Percentiles rank a stretch among this genome's conserved stretches.
Conservation (phyloP, 2,113 vertebrate species). For the Psittacus erithacus region DNA sequence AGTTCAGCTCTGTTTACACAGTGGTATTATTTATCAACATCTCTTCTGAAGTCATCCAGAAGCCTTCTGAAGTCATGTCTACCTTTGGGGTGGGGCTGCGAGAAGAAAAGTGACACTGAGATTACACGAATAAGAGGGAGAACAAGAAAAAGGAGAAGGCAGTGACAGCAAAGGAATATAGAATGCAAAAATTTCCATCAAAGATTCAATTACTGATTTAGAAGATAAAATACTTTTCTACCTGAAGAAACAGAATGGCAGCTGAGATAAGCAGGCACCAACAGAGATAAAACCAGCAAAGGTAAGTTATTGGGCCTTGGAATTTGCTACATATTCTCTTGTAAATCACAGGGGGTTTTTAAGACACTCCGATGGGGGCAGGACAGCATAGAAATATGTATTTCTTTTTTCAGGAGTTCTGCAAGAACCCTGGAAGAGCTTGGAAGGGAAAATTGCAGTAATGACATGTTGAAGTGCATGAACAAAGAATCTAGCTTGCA, state of each 20-base stretch:
- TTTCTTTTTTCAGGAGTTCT: background rate
- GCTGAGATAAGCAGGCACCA: background rate
- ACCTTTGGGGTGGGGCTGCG: background rate
- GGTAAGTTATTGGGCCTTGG: background rate
- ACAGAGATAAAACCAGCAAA: background rate
- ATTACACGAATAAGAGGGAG: background rate
- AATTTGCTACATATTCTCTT: background rate
- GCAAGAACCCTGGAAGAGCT: background rate
- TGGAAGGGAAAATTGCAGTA: background rate
- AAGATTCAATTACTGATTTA: background rate
- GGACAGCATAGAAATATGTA: background rate
- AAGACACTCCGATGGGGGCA: background rate
- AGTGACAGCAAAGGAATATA: background rate
- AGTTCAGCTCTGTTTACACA: conserved; percentile 1
- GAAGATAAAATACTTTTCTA: background rate
- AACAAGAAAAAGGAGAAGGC: background rate
- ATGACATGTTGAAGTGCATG: background rate
- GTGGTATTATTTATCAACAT: background rate
- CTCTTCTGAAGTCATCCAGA: background rate
- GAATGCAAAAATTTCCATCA: background rate
- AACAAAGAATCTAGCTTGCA: background rate
- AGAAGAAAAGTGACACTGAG: background rate
- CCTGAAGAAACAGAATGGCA: background rate
- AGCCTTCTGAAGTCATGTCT: background rate
- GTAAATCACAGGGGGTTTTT: background rate